These are phyloP conservation scores for Panzeria rudis DNA, from an alignment of 2,888 invertebrate genomes.

Conservation along the genomic window DNA sequence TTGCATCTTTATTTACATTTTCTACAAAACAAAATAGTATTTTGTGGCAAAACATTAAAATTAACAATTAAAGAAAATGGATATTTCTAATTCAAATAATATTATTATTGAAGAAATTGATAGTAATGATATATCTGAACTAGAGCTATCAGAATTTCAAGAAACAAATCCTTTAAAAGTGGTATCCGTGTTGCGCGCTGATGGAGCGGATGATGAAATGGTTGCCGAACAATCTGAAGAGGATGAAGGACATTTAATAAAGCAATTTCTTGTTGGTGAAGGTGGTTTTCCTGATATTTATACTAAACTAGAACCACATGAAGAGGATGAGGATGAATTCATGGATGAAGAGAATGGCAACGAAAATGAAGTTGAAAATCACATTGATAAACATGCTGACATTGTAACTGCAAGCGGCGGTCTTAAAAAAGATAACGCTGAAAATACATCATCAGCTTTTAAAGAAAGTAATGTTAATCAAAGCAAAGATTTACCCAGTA, in stretches of 20 bases:
- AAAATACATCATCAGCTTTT: neutral
- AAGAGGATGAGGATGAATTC: slow-evolving; percentile 83
- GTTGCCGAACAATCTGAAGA: slow-evolving; percentile 67
- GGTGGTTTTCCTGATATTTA: slow-evolving; percentile 88
- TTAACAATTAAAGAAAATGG: slow-evolving; percentile 47
- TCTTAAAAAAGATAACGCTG: slow-evolving; percentile 10
- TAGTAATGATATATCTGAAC: slow-evolving; percentile 80
- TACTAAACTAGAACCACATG: slow-evolving; percentile 84
- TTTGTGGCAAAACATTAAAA: no score
- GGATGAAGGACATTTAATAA: slow-evolving; percentile 86
- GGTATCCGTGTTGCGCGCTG: slow-evolving; percentile 75
- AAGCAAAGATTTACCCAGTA: slow-evolving; percentile 58
- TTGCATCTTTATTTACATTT: neutral
- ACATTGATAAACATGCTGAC: no score
- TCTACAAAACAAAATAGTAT: neutral
- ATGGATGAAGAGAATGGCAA: slow-evolving; percentile 81
- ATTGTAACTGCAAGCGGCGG: neutral
- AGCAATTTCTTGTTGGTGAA: slow-evolving; percentile 89
- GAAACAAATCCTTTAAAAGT: slow-evolving; percentile 79
- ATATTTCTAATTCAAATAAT: slow-evolving; percentile 59
- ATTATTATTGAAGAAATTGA: slow-evolving; percentile 80
- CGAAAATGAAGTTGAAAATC: neutral
- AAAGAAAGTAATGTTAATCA: slow-evolving; percentile 44
- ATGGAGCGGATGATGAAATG: slow-evolving; percentile 25
- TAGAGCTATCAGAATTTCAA: slow-evolving; percentile 81